Evolutionary conservation across 2,113 vertebrate species (phyloP).

Genomic region (Pseudolaguvia tuberculata): DNA sequence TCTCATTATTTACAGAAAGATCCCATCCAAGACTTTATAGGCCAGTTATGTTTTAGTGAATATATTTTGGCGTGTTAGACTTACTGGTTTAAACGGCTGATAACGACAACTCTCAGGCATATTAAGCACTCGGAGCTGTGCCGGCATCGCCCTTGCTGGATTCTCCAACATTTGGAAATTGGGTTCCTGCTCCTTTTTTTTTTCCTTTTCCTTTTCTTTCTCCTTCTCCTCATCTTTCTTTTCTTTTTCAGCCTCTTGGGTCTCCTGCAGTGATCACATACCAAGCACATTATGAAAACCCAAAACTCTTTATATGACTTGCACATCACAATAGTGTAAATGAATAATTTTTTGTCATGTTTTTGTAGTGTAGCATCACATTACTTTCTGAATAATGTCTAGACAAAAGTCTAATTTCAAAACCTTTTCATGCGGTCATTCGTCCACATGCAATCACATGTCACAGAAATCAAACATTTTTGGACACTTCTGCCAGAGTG

Average conservation of each 20-base stretch:
- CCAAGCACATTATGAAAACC: neutral
- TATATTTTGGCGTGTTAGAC: neutral
- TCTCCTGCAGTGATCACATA: constrained; percentile 77
- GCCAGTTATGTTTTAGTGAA: constrained; percentile 1
- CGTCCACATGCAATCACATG: too few relatives aligned
- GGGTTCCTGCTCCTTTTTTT: constrained; percentile 96
- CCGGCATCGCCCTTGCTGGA: constrained; percentile 93
- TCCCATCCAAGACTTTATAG: constrained; percentile 3
- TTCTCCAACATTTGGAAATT: constrained; percentile 94
- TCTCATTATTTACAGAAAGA: constrained; percentile 28
- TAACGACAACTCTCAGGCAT: constrained; percentile 94
- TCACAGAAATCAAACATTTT: too few relatives aligned
- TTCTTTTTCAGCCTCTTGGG: constrained; percentile 86
- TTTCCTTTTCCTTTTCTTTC: constrained; percentile 88
- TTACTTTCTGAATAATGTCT: too few relatives aligned
- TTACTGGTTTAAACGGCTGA: constrained; percentile 89
- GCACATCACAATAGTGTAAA: neutral
- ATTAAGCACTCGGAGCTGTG: constrained; percentile 92
- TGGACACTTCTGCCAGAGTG: too few relatives aligned
- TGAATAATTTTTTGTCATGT: neutral
- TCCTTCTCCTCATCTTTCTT: constrained; percentile 71
- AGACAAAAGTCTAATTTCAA: too few relatives aligned
- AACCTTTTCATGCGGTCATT: too few relatives aligned
- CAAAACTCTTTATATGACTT: neutral
- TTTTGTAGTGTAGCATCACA: neutral